Conservation (phyloP, 2,888 invertebrate genomes). For the Leptinotarsa haldemani region DNA sequence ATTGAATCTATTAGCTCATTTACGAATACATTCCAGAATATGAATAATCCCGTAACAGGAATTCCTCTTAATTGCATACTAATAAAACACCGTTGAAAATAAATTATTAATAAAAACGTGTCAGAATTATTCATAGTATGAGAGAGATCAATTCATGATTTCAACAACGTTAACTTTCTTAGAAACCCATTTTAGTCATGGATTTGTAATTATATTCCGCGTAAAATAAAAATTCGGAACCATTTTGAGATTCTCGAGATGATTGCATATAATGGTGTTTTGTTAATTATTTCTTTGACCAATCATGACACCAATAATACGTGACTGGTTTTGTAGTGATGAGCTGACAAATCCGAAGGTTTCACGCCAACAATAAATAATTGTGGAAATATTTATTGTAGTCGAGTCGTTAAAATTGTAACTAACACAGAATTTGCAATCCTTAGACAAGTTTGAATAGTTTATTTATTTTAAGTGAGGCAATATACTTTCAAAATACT, state of each 20-base stretch:
- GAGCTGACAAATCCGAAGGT: background rate
- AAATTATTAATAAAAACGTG: conserved; percentile 12
- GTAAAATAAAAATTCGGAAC: background rate
- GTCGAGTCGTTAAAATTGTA: too few relatives aligned
- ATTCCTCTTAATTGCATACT: conserved; percentile 6
- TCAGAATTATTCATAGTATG: conserved; percentile 1
- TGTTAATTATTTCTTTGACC: background rate
- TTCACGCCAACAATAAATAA: background rate
- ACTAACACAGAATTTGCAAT: too few relatives aligned
- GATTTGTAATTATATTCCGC: background rate
- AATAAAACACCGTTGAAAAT: background rate
- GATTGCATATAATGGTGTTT: background rate
- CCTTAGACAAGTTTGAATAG: too few relatives aligned
- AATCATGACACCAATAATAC: too few relatives aligned
- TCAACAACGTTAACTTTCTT: background rate
- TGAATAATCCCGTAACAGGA: conserved; percentile 18
- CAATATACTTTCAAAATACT: too few relatives aligned
- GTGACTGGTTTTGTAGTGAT: too few relatives aligned
- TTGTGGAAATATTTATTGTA: background rate
- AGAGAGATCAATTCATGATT: conserved; percentile 3
- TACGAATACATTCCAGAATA: conserved; percentile 5
- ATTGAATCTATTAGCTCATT: background rate
- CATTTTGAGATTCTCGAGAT: background rate
- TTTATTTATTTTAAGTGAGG: too few relatives aligned
- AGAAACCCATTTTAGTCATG: conserved; percentile 2